A percentile compares a stretch with the other conserved stretches of the same genome.
phyloP scores from a whole-genome alignment of 1,140 invertebrate genomes.

The Dreissena rostriformis region DNA sequence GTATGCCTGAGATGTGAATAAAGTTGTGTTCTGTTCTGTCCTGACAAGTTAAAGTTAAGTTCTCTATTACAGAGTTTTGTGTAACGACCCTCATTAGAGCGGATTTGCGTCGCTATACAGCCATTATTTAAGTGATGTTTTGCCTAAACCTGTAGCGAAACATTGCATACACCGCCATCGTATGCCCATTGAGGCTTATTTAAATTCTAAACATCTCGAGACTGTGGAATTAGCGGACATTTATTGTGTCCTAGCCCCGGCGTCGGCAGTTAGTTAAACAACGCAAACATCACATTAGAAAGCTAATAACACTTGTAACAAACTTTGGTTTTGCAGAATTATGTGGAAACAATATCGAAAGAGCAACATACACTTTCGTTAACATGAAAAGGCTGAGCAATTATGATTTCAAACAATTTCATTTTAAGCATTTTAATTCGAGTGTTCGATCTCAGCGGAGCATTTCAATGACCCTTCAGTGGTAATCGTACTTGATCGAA shows the following conservation, averaged over 20 bases:
- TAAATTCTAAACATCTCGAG: slow-evolving; percentile 50
- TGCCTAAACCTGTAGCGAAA: slow-evolving; percentile 47
- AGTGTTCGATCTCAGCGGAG: too few species aligned
- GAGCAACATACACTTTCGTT: background rate
- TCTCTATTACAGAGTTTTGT: background rate
- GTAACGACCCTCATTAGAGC: slow-evolving; percentile 20
- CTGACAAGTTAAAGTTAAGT: too few species aligned
- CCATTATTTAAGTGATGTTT: slow-evolving; percentile 58
- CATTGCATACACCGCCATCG: slow-evolving; percentile 44
- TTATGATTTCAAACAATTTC: background rate
- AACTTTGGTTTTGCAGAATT: slow-evolving; percentile 17
- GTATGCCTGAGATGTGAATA: too few species aligned
- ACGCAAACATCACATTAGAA: slow-evolving; percentile 50
- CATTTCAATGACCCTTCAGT: too few species aligned
- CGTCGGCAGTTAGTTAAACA: slow-evolving; percentile 35
- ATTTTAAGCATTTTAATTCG: too few species aligned
- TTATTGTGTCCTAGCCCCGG: slow-evolving; percentile 40
- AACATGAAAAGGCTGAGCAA: background rate
- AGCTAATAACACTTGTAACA: slow-evolving; percentile 44
- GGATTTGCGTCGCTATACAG: slow-evolving; percentile 27
- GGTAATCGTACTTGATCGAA: too few species aligned
- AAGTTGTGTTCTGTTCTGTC: too few species aligned
- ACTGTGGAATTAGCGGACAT: slow-evolving; percentile 53
- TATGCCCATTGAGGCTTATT: slow-evolving; percentile 34
- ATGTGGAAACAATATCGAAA: background rate